phyloP scores from a whole-genome alignment of 2,113 vertebrate species.

The Anas platyrhynchos region DNA sequence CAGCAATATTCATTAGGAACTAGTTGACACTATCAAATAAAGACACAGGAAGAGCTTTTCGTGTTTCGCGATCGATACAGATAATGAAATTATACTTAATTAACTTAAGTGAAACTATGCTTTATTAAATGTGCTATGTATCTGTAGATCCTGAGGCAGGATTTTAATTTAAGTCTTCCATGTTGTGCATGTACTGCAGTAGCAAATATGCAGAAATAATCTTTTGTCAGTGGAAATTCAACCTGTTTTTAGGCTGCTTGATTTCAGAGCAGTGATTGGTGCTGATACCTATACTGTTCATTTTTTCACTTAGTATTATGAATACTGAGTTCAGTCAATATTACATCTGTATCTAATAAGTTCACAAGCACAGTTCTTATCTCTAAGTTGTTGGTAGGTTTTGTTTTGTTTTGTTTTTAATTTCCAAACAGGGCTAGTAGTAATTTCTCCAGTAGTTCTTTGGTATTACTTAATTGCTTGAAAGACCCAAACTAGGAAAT shows the following conservation, averaged over 20 bases:
- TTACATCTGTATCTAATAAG: neutral
- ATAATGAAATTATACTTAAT: conserved; percentile 53
- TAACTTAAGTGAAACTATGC: neutral
- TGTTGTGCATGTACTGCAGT: neutral
- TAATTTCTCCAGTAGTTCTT: too few relatives aligned
- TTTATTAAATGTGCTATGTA: neutral
- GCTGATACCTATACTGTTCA: neutral
- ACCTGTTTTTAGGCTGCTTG: neutral
- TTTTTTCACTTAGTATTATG: neutral
- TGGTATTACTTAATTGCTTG: too few relatives aligned
- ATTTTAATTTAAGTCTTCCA: conserved; percentile 41
- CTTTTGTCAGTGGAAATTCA: neutral
- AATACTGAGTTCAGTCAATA: neutral
- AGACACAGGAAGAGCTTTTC: neutral
- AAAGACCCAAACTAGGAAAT: neutral
- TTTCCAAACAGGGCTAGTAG: neutral
- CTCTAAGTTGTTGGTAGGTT: neutral
- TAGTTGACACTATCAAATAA: conserved; percentile 12
- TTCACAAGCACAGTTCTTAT: neutral
- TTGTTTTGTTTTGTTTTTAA: neutral
- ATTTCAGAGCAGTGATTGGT: neutral
- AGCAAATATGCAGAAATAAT: neutral
- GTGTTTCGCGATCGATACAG: neutral
- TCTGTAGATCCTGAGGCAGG: conserved; percentile 20
- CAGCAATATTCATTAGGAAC: neutral